Percentiles rank a stretch among this genome's conserved stretches.
Evolutionary conservation across 2,113 vertebrate genomes (phyloP).

Genomic region (Psittacula cyanocephala): DNA sequence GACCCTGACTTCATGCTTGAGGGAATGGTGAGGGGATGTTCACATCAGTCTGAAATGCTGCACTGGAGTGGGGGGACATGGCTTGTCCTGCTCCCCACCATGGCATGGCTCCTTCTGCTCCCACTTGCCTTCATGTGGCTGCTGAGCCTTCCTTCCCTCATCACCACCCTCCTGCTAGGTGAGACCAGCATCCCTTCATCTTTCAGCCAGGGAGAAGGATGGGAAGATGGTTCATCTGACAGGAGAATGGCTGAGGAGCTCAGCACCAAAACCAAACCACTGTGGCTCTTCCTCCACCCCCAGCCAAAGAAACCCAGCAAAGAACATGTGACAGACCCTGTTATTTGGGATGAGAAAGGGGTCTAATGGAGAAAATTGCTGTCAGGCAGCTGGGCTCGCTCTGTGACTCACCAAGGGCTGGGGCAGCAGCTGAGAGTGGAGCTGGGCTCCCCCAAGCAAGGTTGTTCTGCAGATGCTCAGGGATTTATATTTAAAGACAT

Average conservation of each 20-base stretch:
- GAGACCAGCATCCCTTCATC: neutral
- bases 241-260: neutral
- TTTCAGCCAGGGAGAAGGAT: neutral
- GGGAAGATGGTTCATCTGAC: neutral
- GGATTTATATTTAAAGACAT: neutral
- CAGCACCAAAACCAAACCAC: neutral
- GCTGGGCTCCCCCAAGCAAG: neutral
- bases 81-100: neutral
- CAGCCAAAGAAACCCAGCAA: neutral
- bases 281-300: neutral
- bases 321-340: neutral
- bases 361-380: fast-evolving
- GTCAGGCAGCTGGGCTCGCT: neutral
- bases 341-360: neutral
- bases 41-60: fast-evolving
- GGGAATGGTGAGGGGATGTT: neutral
- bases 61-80: no score
- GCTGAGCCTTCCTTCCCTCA: neutral
- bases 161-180: neutral
- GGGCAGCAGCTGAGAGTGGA: neutral
- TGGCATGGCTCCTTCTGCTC: neutral
- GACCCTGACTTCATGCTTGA: neutral
- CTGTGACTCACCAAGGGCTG: neutral
- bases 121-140: neutral
- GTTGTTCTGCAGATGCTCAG: neutral